Evolutionary conservation across 2,888 invertebrate species (phyloP).

Genomic region (Salpingus planirostris): DNA sequence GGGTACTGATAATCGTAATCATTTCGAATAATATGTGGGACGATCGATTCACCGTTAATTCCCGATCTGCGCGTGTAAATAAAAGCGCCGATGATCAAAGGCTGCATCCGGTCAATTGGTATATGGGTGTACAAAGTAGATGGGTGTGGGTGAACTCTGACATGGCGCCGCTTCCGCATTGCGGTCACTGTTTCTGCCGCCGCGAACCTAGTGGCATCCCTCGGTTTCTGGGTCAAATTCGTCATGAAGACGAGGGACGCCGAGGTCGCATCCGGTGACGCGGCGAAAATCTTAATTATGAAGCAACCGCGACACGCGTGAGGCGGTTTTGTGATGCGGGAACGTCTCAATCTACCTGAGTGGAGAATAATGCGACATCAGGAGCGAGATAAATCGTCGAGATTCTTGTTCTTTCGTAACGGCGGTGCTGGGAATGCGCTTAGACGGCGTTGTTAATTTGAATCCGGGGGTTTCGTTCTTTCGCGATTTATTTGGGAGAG

Average conservation of each 20-base stretch:
- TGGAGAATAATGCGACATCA: too few species aligned
- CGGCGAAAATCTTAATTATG: conserved; percentile 1
- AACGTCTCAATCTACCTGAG: too few species aligned
- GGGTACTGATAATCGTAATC: too few species aligned
- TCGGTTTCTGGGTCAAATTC: conserved; percentile 1
- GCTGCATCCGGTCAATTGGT: conserved; percentile 33
- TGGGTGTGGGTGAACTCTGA: conserved; percentile 37
- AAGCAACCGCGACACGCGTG: too few species aligned
- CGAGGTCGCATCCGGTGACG: not conserved
- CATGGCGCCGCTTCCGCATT: conserved; percentile 36
- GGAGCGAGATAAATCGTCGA: too few species aligned
- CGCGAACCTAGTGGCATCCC: not conserved
- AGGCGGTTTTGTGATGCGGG: too few species aligned
- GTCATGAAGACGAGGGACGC: not conserved
- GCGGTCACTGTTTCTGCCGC: conserved; percentile 18
- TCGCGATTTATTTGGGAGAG: too few species aligned
- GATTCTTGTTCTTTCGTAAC: too few species aligned
- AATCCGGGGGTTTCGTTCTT: too few species aligned
- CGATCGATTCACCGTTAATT: not conserved
- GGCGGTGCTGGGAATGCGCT: too few species aligned
- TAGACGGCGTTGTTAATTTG: too few species aligned
- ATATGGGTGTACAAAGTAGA: conserved; percentile 12
- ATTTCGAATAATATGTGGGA: conserved; percentile 1
- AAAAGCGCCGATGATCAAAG: conserved; percentile 12
- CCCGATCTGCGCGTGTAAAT: not conserved